These are phyloP conservation scores for Proales similis DNA, from an alignment of 1,140 invertebrate genomes.

Conservation along the genomic window DNA sequence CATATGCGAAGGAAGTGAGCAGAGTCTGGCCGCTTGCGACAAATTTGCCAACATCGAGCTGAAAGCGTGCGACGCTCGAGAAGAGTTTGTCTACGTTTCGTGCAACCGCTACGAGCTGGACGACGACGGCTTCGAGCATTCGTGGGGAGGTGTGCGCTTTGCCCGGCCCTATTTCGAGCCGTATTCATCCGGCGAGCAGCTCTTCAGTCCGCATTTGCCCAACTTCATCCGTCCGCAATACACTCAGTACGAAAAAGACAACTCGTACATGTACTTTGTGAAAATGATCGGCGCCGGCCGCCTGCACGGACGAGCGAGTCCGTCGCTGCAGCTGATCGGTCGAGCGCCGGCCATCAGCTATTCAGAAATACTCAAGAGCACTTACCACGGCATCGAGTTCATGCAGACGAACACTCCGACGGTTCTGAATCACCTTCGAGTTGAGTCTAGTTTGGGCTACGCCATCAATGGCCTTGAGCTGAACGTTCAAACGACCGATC, in stretches of 20 bases:
- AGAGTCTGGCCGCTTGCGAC: conserved; percentile 10
- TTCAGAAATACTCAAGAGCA: conserved; percentile 24
- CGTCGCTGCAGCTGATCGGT: conserved; percentile 14
- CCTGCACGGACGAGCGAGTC: conserved; percentile 2
- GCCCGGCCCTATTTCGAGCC: conserved; percentile 15
- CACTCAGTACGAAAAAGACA: conserved; percentile 17
- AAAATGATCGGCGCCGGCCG: conserved; percentile 11
- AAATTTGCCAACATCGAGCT: conserved; percentile 5
- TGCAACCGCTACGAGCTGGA: conserved; percentile 3
- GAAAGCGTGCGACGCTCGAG: neutral
- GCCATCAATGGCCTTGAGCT: conserved; percentile 8
- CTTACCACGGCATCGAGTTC: conserved; percentile 23
- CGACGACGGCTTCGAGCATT: conserved; percentile 4
- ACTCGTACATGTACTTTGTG: conserved; percentile 35
- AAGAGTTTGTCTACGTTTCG: conserved; percentile 6
- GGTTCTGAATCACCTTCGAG: neutral
- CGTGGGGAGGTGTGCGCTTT: conserved; percentile 37
- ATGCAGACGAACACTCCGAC: neutral
- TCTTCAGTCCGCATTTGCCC: too few species aligned
- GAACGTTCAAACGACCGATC: conserved; percentile 25
- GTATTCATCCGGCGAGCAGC: neutral
- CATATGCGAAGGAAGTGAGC: conserved; percentile 22
- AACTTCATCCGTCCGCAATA: too few species aligned
- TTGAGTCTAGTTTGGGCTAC: conserved; percentile 2
- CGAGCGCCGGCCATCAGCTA: conserved; percentile 11